Evolutionary conservation across 2,888 invertebrate genomes (phyloP), one percentile per base, ranked within the genome.

Genomic region (Melinaea menophilus): DNA sequence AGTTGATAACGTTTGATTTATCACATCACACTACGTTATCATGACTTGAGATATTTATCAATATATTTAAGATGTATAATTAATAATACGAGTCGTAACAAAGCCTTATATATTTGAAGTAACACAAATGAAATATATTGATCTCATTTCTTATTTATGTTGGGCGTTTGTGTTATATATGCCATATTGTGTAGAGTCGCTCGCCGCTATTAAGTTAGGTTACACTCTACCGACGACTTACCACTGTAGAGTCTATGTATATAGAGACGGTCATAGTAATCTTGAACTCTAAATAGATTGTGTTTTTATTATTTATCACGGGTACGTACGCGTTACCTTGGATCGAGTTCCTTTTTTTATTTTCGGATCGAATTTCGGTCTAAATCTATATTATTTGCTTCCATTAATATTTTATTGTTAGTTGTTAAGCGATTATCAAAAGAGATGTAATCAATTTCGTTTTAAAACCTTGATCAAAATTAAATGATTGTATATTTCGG

Each of bases 111-210:
- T 61, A 66, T 65, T 65, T 64, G 64, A 61, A 67, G 55, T 66
- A 63, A 63, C 68, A 65, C 69, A 69, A 66, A 67, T 66, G 62
- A 69, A 69, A 77, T 82, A 83, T 84, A 84, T 84, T 88, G 88
- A 88, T 88, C 88, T 88, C 89, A 88, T 87, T 80, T 82, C 77
- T 83, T 82, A 85, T 86, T 86, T 82, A 85, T 86, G 85, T 85
- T 78, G 82, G 80, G 80, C 79, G 77, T 78, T 72, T 81, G 77
- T 83, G 81, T 84, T 81, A 79, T 84, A 85, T 84, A 85, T 85
- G 87, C 86, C 88, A 86, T 87, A 85, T 71, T 72, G 69, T 64
- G 67, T 71, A 79, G 80, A 76, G 75, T 85, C 83, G 84, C 84
- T 85, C 85, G 83, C 81, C 73, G 78, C 79, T 81, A 76, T 76